Evolutionary conservation across 2,888 invertebrate species (phyloP).

Genomic region (Anoplius nigerrimus): DNA sequence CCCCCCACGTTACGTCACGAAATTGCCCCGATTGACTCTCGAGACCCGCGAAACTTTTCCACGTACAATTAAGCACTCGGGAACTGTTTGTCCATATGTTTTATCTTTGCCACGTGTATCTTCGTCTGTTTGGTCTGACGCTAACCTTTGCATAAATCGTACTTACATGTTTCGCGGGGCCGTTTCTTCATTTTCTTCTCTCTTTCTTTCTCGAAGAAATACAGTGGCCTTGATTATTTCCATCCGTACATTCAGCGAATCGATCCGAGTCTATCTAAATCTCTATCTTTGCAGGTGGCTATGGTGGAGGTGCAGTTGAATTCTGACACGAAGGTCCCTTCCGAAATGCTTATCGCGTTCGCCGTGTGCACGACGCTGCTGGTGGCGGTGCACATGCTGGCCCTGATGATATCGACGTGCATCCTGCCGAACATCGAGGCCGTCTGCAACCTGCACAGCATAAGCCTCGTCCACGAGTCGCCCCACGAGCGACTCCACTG

Average conservation of each 20-base stretch:
- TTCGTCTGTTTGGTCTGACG: not conserved
- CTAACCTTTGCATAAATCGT: not conserved
- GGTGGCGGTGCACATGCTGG: slow-evolving; percentile 98
- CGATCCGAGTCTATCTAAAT: too few species aligned
- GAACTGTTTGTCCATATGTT: too few species aligned
- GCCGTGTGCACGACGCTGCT: slow-evolving; percentile 96
- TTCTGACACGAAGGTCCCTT: slow-evolving; percentile 84
- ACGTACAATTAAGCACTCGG: not conserved
- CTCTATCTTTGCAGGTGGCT: slow-evolving; percentile 85
- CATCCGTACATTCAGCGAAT: too few species aligned
- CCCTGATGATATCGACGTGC: slow-evolving; percentile 99
- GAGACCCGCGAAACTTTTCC: not conserved
- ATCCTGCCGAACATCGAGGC: slow-evolving; percentile 99
- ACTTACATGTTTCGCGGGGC: too few species aligned
- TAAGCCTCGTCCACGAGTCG: slow-evolving; percentile 90
- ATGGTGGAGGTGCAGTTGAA: slow-evolving; percentile 97
- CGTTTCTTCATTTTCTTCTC: too few species aligned
- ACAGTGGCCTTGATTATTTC: too few species aligned
- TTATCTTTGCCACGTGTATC: too few species aligned
- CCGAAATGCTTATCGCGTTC: slow-evolving; percentile 90
- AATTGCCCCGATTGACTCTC: too few species aligned
- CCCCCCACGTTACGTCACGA: not conserved
- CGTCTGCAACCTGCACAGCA: slow-evolving; percentile 93
- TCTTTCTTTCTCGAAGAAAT: too few species aligned
- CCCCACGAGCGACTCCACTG: slow-evolving; percentile 92